Evolutionary conservation across 2,797 vertebrate species (phyloP).

Genomic region (Gorsachius magnificus): DNA sequence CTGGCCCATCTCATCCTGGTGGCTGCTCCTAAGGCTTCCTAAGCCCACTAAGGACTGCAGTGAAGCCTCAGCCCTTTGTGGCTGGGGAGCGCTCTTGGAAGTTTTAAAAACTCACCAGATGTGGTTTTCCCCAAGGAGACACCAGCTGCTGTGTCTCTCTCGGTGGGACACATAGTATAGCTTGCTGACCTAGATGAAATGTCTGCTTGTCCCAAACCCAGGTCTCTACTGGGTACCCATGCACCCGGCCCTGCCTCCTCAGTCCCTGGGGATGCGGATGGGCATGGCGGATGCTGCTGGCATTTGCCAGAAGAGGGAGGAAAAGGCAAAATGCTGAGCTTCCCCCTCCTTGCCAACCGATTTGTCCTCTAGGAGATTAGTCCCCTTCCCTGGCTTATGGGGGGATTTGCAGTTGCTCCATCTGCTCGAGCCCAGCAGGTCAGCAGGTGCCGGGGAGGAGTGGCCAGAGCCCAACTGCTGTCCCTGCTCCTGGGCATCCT

Average conservation of each 20-base stretch:
- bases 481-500: neutral
- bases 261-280: rapidly evolving
- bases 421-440: neutral
- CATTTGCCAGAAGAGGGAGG: neutral
- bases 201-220: neutral
- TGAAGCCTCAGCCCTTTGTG: neutral
- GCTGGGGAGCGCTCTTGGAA: neutral
- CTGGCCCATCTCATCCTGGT: neutral
- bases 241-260: rapidly evolving
- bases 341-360: rapidly evolving
- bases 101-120: neutral
- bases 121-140: neutral
- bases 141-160: neutral
- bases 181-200: neutral
- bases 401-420: constrained; percentile 25
- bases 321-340: neutral
- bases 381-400: neutral
- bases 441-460: neutral
- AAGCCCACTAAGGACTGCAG: neutral
- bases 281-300: neutral
- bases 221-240: neutral
- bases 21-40: neutral
- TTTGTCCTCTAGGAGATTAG: constrained; percentile 53
- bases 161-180: neutral
- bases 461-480: neutral